Evolutionary conservation across 2,797 vertebrate genomes (phyloP).

Genomic region (Malacoraja senta): DNA sequence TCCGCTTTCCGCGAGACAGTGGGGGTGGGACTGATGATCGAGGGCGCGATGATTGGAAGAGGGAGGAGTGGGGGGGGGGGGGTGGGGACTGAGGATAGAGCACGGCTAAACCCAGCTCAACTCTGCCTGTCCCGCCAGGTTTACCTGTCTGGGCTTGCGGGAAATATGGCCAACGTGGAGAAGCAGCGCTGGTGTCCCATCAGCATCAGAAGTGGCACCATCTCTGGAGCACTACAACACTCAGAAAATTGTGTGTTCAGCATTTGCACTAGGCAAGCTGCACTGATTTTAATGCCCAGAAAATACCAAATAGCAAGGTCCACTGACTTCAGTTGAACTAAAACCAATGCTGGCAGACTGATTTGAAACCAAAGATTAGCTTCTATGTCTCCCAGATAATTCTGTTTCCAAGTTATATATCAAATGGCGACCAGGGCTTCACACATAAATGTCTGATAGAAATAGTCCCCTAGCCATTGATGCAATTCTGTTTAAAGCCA

Average conservation of each 20-base stretch:
- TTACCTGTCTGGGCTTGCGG: too few relatives aligned
- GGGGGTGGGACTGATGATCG: too few relatives aligned
- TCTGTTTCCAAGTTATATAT: neutral
- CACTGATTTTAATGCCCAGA: neutral
- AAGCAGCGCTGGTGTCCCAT: too few relatives aligned
- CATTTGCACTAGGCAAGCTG: neutral
- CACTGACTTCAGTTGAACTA: neutral
- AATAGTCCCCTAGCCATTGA: neutral
- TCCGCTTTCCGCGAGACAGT: too few relatives aligned
- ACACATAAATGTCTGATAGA: neutral
- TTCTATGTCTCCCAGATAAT: neutral
- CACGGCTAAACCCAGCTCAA: too few relatives aligned
- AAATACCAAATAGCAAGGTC: neutral
- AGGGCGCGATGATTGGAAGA: too few relatives aligned
- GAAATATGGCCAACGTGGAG: too few relatives aligned
- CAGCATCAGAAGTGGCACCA: neutral
- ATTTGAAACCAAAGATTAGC: neutral
- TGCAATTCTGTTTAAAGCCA: neutral
- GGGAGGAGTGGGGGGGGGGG: too few relatives aligned
- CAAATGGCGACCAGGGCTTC: neutral
- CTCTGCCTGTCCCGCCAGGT: too few relatives aligned
- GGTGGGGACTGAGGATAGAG: too few relatives aligned
- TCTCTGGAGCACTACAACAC: neutral
- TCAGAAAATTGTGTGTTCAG: neutral
- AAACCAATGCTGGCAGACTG: too few relatives aligned